Evolutionary conservation across 2,888 invertebrate species (phyloP).

Genomic region (Drosophila prolongata): DNA sequence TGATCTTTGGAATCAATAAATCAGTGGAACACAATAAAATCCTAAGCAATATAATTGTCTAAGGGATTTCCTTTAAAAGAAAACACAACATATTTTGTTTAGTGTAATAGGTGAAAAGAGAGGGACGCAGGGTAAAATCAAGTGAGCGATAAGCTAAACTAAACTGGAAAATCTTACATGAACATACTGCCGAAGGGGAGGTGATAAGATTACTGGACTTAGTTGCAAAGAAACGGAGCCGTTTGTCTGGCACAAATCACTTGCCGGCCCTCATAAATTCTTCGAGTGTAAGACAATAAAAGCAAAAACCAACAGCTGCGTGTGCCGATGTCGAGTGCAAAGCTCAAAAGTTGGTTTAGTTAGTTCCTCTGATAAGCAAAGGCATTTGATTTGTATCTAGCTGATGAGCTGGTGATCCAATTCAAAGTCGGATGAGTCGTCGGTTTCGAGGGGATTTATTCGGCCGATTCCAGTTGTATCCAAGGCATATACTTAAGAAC

Average conservation of each 20-base stretch:
- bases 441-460: constrained; percentile 6
- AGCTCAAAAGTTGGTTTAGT: constrained; percentile 37
- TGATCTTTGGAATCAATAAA: too few species aligned
- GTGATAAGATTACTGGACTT: constrained; percentile 56
- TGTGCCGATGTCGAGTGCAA: constrained; percentile 29
- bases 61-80: too few species aligned
- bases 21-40: too few species aligned
- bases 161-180: constrained; percentile 58
- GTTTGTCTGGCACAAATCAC: constrained; percentile 29
- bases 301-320: constrained; percentile 4
- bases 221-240: constrained; percentile 14
- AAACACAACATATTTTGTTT: neutral
- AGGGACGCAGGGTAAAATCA: constrained; percentile 26
- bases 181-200: constrained; percentile 26
- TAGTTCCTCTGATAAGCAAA: constrained; percentile 24
- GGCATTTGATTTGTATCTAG: constrained; percentile 32
- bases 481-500: constrained; percentile 2
- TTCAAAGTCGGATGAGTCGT: constrained; percentile 15
- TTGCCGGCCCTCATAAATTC: constrained; percentile 25
- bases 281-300: constrained; percentile 29
- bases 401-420: constrained; percentile 14
- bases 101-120: constrained; percentile 1
- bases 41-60: too few species aligned
- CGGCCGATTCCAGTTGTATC: constrained; percentile 7
- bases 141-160: constrained; percentile 32